phyloP scores from a whole-genome alignment of 35 echinoderm and acorn worm genomes.

The Apostichopus californicus region DNA sequence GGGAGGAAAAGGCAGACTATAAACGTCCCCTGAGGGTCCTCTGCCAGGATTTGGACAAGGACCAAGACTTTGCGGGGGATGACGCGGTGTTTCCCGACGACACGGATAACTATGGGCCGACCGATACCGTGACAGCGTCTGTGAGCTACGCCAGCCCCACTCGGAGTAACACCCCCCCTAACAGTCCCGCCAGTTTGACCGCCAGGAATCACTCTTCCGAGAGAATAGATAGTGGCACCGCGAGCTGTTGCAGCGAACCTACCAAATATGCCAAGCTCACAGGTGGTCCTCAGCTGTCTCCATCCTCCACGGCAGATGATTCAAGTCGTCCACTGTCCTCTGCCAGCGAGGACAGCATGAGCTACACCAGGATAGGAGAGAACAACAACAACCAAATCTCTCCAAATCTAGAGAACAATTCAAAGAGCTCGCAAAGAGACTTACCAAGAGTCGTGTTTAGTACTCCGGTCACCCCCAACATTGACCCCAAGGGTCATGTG shows the following conservation, averaged over 20 bases:
- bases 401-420: not conserved
- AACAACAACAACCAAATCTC: not conserved
- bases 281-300: not conserved
- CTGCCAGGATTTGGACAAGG: slow-evolving; percentile 35
- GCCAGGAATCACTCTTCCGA: slow-evolving; percentile 37
- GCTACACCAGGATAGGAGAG: slow-evolving; percentile 38
- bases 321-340: slow-evolving; percentile 36
- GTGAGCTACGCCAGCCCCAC: not conserved
- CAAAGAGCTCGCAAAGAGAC: not conserved
- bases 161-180: not conserved
- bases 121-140: not conserved
- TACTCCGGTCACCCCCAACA: not conserved
- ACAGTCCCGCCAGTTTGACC: slow-evolving; percentile 33
- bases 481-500: not conserved
- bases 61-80: not conserved
- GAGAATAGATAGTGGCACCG: not conserved
- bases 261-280: slow-evolving; percentile 33
- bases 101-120: slow-evolving; percentile 13
- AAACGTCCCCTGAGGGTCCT: slow-evolving; percentile 20
- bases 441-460: slow-evolving; percentile 1
- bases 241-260: slow-evolving; percentile 5
- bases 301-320: not conserved
- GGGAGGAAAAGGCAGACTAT: not conserved
- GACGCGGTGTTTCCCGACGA: slow-evolving; percentile 27
- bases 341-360: slow-evolving; percentile 54